These are phyloP conservation scores for Abrostola tripartita DNA, from an alignment of 2,888 invertebrate species.

Conservation along the genomic window DNA sequence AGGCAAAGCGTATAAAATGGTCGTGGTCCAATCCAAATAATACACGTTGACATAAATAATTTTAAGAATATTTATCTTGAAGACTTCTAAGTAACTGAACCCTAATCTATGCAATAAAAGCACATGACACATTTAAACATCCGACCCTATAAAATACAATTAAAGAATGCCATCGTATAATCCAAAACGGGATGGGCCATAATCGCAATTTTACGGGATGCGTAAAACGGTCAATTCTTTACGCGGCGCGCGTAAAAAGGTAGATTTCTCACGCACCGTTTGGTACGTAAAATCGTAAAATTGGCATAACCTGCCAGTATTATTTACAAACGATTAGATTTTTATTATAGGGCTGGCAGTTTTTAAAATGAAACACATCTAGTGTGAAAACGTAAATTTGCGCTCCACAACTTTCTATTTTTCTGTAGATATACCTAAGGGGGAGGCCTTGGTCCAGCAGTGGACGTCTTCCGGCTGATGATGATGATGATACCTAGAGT, in stretches of 20 bases:
- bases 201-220: constrained; percentile 51
- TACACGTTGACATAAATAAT: too few species aligned
- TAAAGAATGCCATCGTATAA: constrained; percentile 38
- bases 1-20: too few species aligned
- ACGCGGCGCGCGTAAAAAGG: constrained; percentile 55
- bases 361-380: constrained; percentile 5
- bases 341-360: constrained; percentile 35
- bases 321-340: constrained; percentile 58
- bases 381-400: background rate
- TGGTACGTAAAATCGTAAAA: constrained; percentile 56
- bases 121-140: constrained; percentile 17
- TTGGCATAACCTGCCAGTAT: constrained; percentile 56
- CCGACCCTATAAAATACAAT: constrained; percentile 18
- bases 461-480: too few species aligned
- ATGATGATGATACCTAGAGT: too few species aligned
- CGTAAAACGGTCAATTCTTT: constrained; percentile 49
- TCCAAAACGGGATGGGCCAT: constrained; percentile 26
- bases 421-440: background rate
- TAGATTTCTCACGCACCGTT: constrained; percentile 60
- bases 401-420: background rate
- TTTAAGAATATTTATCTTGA: too few species aligned
- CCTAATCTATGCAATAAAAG: constrained; percentile 31
- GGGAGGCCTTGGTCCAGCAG: too few species aligned
- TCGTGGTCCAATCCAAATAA: too few species aligned
- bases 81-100: too few species aligned